Evolutionary conservation across 2,113 vertebrate species (phyloP).

Genomic region (Mobula hypostoma): DNA sequence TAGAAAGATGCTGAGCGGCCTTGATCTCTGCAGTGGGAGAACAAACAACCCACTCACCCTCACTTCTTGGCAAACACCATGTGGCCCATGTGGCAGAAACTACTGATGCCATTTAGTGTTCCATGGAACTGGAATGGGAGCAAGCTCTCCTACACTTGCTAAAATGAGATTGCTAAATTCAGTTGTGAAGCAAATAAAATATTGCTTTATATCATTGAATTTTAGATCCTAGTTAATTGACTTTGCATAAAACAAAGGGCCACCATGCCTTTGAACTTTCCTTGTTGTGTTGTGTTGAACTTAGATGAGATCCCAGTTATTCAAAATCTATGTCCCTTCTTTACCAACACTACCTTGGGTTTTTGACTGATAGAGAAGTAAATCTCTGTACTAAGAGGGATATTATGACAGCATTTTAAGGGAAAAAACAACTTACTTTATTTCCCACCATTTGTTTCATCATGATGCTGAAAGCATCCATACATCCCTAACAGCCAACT

Average conservation of each 20-base stretch:
- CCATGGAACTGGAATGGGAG: too few relatives aligned
- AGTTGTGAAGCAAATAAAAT: too few relatives aligned
- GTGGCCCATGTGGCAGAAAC: too few relatives aligned
- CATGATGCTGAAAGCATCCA: neutral
- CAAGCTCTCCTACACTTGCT: too few relatives aligned
- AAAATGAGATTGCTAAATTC: too few relatives aligned
- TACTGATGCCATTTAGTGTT: too few relatives aligned
- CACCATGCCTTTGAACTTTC: neutral
- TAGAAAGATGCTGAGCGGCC: too few relatives aligned
- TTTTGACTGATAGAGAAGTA: neutral
- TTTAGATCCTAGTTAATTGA: neutral
- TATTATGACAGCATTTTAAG: neutral
- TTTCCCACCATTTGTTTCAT: neutral
- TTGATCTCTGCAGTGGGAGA: too few relatives aligned
- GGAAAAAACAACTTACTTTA: neutral
- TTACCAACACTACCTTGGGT: neutral
- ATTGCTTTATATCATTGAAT: too few relatives aligned
- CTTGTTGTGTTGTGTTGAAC: neutral
- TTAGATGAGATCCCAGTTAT: neutral
- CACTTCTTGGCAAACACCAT: too few relatives aligned
- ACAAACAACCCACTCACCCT: too few relatives aligned
- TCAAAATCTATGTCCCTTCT: neutral
- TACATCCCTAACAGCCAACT: neutral
- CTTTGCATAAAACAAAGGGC: neutral
- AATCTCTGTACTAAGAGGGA: neutral